These are phyloP conservation scores for Mionectes macconnelli DNA, from an alignment of 2,113 vertebrate species.

Conservation along the genomic window DNA sequence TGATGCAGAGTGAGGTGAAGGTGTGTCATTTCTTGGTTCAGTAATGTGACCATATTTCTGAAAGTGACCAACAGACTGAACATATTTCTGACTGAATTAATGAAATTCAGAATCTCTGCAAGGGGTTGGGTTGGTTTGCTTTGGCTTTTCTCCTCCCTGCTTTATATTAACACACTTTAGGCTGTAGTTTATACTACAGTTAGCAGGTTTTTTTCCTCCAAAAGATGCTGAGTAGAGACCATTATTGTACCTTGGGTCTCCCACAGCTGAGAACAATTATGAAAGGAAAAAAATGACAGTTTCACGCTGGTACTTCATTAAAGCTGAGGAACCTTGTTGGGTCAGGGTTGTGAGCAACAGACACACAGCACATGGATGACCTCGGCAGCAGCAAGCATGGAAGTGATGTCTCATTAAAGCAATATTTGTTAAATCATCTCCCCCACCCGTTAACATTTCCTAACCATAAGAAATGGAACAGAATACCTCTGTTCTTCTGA, in stretches of 20 bases:
- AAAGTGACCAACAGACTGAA: background rate
- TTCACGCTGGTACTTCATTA: slow-evolving; percentile 2
- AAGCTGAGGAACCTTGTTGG: background rate
- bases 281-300: background rate
- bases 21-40: background rate
- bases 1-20: background rate
- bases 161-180: background rate
- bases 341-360: background rate
- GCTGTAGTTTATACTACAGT: background rate
- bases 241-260: background rate
- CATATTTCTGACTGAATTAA: background rate
- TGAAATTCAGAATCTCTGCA: background rate
- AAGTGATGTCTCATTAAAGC: slow-evolving; percentile 65
- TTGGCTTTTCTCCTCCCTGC: background rate
- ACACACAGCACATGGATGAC: slow-evolving; percentile 41
- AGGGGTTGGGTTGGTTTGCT: background rate
- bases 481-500: background rate
- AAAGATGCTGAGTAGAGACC: background rate
- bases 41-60: background rate
- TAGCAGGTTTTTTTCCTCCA: background rate
- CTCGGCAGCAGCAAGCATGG: slow-evolving; percentile 29
- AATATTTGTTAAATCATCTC: slow-evolving; percentile 25
- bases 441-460: background rate
- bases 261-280: background rate
- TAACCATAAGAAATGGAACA: background rate